Conservation (phyloP, 2,113 vertebrate species). For the Myrmecophaga tridactyla region DNA sequence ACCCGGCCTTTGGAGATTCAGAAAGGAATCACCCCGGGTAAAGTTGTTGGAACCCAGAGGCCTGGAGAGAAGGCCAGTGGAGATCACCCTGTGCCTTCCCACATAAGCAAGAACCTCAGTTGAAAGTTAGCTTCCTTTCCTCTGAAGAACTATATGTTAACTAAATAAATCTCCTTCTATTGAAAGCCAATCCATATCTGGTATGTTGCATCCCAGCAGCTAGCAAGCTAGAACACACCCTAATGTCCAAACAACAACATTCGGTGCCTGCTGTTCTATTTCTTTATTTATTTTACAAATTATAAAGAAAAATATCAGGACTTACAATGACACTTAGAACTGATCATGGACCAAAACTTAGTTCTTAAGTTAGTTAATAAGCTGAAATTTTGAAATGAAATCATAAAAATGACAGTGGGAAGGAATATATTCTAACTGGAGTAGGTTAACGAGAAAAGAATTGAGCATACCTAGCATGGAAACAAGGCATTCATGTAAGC, state of each 20-base stretch:
- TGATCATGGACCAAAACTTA: background rate
- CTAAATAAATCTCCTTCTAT: too few relatives aligned
- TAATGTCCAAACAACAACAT: background rate
- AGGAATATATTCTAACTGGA: background rate
- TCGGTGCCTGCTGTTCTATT: background rate
- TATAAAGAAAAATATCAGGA: background rate
- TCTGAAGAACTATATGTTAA: too few relatives aligned
- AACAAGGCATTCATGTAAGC: background rate
- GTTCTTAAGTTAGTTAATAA: slow-evolving; percentile 28
- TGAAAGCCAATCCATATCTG: too few relatives aligned
- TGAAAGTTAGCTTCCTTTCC: too few relatives aligned
- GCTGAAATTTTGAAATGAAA: background rate
- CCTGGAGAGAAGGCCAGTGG: too few relatives aligned
- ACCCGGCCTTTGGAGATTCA: too few relatives aligned
- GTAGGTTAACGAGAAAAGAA: background rate
- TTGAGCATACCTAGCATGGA: background rate
- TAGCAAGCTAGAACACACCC: too few relatives aligned
- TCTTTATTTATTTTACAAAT: background rate
- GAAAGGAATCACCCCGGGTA: too few relatives aligned
- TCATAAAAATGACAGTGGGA: background rate
- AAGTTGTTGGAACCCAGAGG: too few relatives aligned
- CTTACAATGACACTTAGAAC: background rate
- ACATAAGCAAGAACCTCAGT: too few relatives aligned
- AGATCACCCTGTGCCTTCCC: too few relatives aligned
- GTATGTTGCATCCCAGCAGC: too few relatives aligned